Percentiles rank a stretch among this genome's conserved stretches.
phyloP scores from a whole-genome alignment of 2,113 vertebrate species.

The Lagopus muta region DNA sequence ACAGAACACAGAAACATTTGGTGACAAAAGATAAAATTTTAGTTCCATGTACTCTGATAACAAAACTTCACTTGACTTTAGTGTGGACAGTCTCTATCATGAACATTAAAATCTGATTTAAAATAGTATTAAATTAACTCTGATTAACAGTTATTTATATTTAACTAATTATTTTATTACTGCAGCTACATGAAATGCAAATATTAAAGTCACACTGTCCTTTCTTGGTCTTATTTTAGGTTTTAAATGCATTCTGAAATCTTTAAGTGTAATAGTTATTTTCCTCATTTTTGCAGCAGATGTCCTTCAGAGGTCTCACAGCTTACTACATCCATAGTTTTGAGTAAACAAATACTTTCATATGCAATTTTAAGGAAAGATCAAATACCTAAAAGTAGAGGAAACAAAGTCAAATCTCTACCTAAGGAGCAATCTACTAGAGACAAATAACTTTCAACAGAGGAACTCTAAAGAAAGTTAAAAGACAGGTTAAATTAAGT shows the following conservation, averaged over 20 bases:
- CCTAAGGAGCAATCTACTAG: not conserved
- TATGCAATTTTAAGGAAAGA: not conserved
- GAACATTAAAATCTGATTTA: not conserved
- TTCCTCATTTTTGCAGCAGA: not conserved
- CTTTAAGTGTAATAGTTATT: not conserved
- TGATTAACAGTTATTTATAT: too few species aligned
- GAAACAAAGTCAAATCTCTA: not conserved
- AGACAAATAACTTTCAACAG: not conserved
- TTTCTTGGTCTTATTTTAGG: not conserved
- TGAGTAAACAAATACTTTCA: not conserved
- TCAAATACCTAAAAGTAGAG: not conserved
- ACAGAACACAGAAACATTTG: not conserved
- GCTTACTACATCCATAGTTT: not conserved
- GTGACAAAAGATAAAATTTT: not conserved
- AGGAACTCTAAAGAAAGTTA: not conserved
- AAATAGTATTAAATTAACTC: too few species aligned
- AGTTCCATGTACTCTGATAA: not conserved
- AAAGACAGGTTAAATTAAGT: fast-evolving
- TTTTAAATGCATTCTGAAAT: not conserved
- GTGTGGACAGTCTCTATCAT: not conserved
- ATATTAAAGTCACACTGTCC: not conserved
- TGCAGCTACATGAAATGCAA: not conserved
- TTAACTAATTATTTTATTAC: not conserved
- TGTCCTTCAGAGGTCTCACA: not conserved
- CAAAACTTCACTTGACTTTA: not conserved